Conservation (phyloP, 2,113 vertebrate genomes). For the Sinosuthora webbiana region DNA sequence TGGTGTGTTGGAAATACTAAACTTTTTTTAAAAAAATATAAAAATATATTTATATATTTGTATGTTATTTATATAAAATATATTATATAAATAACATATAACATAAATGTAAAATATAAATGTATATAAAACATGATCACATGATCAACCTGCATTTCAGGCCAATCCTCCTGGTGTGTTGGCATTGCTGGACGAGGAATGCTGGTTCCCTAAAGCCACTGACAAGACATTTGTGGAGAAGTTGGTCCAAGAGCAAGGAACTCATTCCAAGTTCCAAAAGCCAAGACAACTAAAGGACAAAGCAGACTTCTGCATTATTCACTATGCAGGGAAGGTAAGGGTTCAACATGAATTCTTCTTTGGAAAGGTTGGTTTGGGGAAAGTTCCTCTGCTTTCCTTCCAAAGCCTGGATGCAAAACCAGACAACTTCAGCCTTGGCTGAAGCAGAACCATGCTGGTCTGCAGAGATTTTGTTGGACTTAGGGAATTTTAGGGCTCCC, state of each 20-base stretch:
- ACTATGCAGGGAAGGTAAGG: constrained; percentile 94
- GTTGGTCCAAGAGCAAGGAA: constrained; percentile 94
- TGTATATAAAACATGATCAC: not conserved
- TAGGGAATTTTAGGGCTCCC: not conserved
- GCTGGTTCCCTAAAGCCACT: constrained; percentile 99
- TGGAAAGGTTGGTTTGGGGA: not conserved
- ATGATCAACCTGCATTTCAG: constrained; percentile 57
- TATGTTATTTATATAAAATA: too few species aligned
- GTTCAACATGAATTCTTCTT: not conserved
- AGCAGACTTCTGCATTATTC: constrained; percentile 97
- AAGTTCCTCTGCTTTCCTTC: not conserved
- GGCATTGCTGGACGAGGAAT: constrained; percentile 95
- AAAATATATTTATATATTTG: too few species aligned
- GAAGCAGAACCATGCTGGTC: not conserved
- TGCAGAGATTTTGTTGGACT: not conserved
- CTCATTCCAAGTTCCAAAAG: constrained; percentile 95
- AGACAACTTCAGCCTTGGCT: not conserved
- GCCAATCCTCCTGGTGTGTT: constrained; percentile 93
- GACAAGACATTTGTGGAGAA: constrained; percentile 98
- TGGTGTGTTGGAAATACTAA: not conserved
- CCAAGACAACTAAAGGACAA: constrained; percentile 95
- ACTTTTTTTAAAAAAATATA: too few species aligned
- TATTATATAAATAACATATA: too few species aligned
- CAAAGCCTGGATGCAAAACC: not conserved
- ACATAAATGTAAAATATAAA: too few species aligned